Base-by-base conservation (phyloP, 2,888 invertebrate species). In the Aphodius sticticus region DNA sequence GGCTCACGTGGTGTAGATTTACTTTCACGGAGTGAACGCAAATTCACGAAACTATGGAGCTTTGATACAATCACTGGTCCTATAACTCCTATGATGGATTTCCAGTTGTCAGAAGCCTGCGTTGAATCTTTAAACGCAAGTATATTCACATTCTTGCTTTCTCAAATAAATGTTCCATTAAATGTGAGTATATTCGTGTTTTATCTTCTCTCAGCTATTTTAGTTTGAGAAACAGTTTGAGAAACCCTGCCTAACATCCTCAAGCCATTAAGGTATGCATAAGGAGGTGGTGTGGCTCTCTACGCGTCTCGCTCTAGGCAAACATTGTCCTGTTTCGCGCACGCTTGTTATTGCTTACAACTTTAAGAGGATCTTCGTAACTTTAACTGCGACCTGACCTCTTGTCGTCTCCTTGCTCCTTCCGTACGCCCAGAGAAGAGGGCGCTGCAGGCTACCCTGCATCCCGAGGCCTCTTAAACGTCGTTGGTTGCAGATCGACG, bases 281-380 rank as follows among this genome's bases (percentile, higher is more conserved):
- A 53, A 53, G 7, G 3, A 53, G 53, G 53, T 53, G 4, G 53
- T 53, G 53, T 9, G 53, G 53, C 53, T 53, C 53, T 53, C 53
- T 53, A 9, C 53, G 53, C 53, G 53, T 12, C 12, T 53, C 53
- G 53, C 53, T 53, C 53, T 53, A 53, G 12, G 53, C 53, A 53
- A 53, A 53, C 53, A 53, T 12, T 53, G 53, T 53, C 53, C 53
- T 53, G 53, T 53, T 53, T 53, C 53, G 7, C 53, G 53, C 12
- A 53, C 53, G 6, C 53, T 53, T 53, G 53, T 53, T 53, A 53
- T 5, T 53, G 53, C 53, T 53, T 53, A 53, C 53, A 53, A 53
- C 53, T 53, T 53, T 53, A 53, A 53, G 53, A 53, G 53, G 53
- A 53, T 53, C 53, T 53, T 53, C 53, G 53, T 53, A 53, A 53